A percentile compares a stretch with the other conserved stretches of the same genome.
Evolutionary conservation across 30 jellyfish, hydroid and myxozoan species (phyloP).

Genomic region (Aurelia coerulea): DNA sequence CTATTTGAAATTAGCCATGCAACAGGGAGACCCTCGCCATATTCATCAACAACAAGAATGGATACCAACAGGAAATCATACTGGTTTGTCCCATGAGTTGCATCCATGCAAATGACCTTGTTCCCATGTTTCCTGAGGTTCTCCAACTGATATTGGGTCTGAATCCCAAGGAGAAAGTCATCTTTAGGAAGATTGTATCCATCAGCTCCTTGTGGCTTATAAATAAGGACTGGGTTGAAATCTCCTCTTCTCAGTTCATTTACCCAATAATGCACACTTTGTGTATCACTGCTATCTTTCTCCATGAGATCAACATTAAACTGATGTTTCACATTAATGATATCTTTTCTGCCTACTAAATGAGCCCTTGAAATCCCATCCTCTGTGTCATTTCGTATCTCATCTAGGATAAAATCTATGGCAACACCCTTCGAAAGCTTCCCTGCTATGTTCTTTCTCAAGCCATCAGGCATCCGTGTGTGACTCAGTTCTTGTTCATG

Average conservation of each 20-base stretch:
- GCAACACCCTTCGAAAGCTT: conserved; percentile 14
- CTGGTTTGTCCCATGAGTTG: conserved; percentile 31
- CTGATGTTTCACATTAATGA: too few relatives aligned
- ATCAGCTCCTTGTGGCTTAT: background rate
- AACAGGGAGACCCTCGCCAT: conserved; percentile 51
- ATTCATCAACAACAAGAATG: background rate
- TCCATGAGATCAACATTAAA: too few relatives aligned
- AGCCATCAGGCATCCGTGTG: conserved; percentile 22
- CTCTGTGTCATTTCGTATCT: conserved; percentile 14
- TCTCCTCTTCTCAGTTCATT: too few relatives aligned
- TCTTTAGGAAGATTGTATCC: conserved; percentile 11
- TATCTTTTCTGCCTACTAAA: background rate
- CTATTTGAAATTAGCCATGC: conserved; percentile 53
- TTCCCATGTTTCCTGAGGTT: background rate
- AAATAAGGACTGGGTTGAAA: too few relatives aligned
- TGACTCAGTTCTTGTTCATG: background rate
- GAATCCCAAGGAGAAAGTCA: conserved; percentile 40
- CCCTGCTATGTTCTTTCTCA: conserved; percentile 14
- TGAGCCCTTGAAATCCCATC: conserved; percentile 10
- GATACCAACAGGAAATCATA: conserved; percentile 27
- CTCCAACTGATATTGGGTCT: conserved; percentile 27
- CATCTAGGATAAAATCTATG: conserved; percentile 22
- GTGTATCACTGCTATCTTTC: too few relatives aligned
- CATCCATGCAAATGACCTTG: conserved; percentile 9
- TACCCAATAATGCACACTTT: too few relatives aligned